Percentiles rank a stretch among this genome's conserved stretches.
Evolutionary conservation across 1,140 invertebrate species (phyloP).

Genomic region (Zaprionus nigranus): DNA sequence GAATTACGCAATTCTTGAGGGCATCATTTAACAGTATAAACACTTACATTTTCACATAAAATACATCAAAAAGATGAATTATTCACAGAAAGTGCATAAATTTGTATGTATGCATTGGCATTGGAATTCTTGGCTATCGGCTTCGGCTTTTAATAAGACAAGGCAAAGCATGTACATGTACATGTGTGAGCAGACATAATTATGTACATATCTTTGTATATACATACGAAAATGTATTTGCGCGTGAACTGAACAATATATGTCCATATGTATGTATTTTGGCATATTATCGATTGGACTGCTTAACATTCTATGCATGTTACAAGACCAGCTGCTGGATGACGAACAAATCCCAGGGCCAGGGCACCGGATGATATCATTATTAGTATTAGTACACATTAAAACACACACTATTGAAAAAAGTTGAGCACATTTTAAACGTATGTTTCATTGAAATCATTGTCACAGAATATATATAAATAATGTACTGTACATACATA

Average conservation of each 20-base stretch:
- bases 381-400: conserved; percentile 5
- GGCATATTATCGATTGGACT: background rate
- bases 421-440: background rate
- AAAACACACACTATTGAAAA: background rate
- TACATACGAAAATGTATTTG: background rate
- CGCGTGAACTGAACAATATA: background rate
- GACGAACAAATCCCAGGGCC: background rate
- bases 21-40: background rate
- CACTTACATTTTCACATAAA: background rate
- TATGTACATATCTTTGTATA: background rate
- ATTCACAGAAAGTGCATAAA: background rate
- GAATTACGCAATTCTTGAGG: background rate
- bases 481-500: too few species aligned
- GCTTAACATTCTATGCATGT: background rate
- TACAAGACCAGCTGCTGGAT: conserved; percentile 1
- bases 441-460: background rate
- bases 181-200: background rate
- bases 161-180: background rate
- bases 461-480: background rate
- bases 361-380: conserved; percentile 30
- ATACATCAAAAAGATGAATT: background rate
- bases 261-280: conserved; percentile 3
- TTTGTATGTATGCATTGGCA: background rate
- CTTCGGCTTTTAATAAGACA: background rate
- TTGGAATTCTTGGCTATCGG: conserved; percentile 3